Conservation (phyloP, 1,140 invertebrate species). For the Macrobrachium rosenbergii region DNA sequence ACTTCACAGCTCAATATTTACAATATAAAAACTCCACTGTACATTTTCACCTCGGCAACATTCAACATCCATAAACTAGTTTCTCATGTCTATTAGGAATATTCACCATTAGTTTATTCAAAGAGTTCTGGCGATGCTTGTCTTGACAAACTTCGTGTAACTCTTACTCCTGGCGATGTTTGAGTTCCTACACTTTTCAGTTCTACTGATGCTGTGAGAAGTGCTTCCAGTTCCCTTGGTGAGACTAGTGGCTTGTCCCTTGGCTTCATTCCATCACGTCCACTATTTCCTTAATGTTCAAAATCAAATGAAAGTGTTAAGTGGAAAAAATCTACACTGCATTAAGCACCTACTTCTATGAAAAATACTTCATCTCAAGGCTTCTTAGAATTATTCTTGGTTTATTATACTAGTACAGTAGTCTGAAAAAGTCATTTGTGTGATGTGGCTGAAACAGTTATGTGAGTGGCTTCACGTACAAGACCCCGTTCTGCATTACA, state of each 20-base stretch:
- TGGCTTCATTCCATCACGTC: background rate
- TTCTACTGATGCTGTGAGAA: slow-evolving; percentile 31
- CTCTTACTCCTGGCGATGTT: slow-evolving; percentile 45
- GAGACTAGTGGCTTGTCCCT: slow-evolving; percentile 25
- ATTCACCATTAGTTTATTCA: slow-evolving; percentile 24
- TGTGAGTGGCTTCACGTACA: too few species aligned
- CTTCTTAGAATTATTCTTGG: too few species aligned
- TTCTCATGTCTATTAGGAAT: background rate
- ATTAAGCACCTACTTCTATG: background rate
- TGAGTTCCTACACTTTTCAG: slow-evolving; percentile 38
- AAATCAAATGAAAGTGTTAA: slow-evolving; percentile 4
- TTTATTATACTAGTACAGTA: too few species aligned
- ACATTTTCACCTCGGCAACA: too few species aligned
- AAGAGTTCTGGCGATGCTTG: slow-evolving; percentile 51
- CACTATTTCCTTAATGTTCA: slow-evolving; percentile 25
- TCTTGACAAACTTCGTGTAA: slow-evolving; percentile 54
- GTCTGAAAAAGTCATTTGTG: too few species aligned
- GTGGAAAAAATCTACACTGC: background rate
- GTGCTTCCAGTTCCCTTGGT: slow-evolving; percentile 39
- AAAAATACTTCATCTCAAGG: background rate
- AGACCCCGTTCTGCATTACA: too few species aligned
- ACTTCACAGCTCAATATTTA: too few species aligned
- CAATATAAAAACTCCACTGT: too few species aligned
- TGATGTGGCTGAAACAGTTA: too few species aligned
- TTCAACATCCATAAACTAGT: background rate